Percentiles rank a stretch among this genome's conserved stretches.
Evolutionary conservation across 1,140 invertebrate species (phyloP).

Genomic region (Heliothis virescens): DNA sequence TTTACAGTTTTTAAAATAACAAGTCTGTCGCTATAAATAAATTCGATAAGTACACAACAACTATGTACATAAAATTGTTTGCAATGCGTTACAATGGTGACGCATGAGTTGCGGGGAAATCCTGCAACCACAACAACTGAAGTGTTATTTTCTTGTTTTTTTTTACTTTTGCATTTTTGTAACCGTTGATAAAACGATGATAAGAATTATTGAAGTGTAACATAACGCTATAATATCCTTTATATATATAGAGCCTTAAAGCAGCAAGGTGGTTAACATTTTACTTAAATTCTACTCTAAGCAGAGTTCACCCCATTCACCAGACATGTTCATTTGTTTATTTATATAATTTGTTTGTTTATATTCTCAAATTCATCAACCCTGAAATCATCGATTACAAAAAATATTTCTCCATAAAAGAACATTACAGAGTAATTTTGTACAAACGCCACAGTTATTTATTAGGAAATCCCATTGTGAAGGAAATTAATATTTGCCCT

Average conservation of each 20-base stretch:
- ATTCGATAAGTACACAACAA: not conserved
- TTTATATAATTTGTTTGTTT: too few relatives aligned
- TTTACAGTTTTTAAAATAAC: slow-evolving; percentile 18
- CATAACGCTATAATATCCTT: not conserved
- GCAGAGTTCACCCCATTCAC: too few relatives aligned
- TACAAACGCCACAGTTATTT: not conserved
- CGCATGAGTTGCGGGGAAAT: slow-evolving; percentile 12
- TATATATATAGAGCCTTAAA: not conserved
- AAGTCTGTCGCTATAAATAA: slow-evolving; percentile 6
- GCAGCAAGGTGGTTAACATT: too few relatives aligned
- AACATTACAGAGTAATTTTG: too few relatives aligned
- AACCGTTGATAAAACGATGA: slow-evolving; percentile 5
- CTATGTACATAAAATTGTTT: not conserved
- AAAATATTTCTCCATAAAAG: too few relatives aligned
- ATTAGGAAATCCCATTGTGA: slow-evolving; percentile 20
- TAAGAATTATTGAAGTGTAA: not conserved
- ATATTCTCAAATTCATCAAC: too few relatives aligned
- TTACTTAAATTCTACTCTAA: too few relatives aligned
- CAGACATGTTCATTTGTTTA: too few relatives aligned
- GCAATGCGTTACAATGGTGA: slow-evolving; percentile 3
- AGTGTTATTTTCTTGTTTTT: not conserved
- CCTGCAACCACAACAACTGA: slow-evolving; percentile 23
- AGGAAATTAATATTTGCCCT: slow-evolving; percentile 14
- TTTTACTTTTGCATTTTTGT: not conserved
- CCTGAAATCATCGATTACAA: too few relatives aligned